Conservation (phyloP, 64 coral and sea anemone genomes). For the Astreopora myriophthalma region DNA sequence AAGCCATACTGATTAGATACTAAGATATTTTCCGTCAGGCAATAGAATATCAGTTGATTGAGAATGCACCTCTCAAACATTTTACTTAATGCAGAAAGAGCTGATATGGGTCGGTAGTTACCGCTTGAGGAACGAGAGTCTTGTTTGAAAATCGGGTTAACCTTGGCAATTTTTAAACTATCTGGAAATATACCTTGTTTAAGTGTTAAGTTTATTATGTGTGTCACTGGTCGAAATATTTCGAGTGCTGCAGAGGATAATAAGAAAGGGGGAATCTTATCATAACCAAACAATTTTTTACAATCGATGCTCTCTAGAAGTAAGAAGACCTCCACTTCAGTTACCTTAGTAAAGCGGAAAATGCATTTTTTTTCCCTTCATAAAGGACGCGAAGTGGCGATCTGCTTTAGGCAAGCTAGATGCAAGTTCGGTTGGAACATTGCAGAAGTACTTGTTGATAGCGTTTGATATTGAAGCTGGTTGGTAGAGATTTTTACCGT, state of each 20-base stretch:
- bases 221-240: conserved; percentile 14
- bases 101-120: conserved; percentile 47
- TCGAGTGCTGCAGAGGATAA: neutral
- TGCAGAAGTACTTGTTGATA: conserved; percentile 67
- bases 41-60: neutral
- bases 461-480: conserved; percentile 46
- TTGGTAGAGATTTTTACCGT: conserved; percentile 45
- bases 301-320: conserved; percentile 10
- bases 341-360: conserved; percentile 37
- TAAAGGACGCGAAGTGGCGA: conserved; percentile 19
- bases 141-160: conserved; percentile 49
- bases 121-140: neutral
- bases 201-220: conserved; percentile 46
- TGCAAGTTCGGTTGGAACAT: conserved; percentile 28
- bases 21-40: neutral
- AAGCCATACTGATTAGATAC: conserved; percentile 40
- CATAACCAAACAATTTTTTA: conserved; percentile 8
- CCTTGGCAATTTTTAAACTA: conserved; percentile 26
- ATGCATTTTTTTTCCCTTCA: neutral
- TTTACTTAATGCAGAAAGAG: conserved; percentile 31
- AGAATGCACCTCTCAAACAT: conserved; percentile 14
- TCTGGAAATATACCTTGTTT: conserved; percentile 27
- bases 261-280: neutral
- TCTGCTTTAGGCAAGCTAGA: conserved; percentile 32
- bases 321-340: conserved; percentile 26